phyloP scores from a whole-genome alignment of 2,888 invertebrate genomes.

The Leptinotarsa rubiginosa region DNA sequence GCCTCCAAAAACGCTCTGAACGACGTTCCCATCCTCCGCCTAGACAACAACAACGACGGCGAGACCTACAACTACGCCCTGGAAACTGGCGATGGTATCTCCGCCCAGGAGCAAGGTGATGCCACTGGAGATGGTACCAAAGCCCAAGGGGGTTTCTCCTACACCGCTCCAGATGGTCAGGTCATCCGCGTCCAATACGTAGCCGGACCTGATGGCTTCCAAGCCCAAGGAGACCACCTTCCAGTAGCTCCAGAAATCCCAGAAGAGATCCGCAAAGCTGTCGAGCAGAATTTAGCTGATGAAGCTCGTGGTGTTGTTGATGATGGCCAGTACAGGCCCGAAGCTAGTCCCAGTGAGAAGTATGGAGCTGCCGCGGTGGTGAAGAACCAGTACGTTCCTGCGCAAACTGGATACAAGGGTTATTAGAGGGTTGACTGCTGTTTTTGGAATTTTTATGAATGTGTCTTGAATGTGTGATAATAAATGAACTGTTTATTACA shows the following conservation, averaged over 20 bases:
- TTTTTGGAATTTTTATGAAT: neutral
- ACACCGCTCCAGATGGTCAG: slow-evolving; percentile 59
- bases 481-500: slow-evolving; percentile 5
- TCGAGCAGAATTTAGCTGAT: slow-evolving; percentile 53
- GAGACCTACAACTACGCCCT: slow-evolving; percentile 63
- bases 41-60: slow-evolving; percentile 58
- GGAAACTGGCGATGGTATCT: slow-evolving; percentile 72
- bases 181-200: slow-evolving; percentile 62
- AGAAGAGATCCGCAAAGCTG: slow-evolving; percentile 67
- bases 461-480: neutral
- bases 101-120: slow-evolving; percentile 59
- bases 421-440: neutral
- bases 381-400: slow-evolving; percentile 15
- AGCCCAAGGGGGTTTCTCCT: slow-evolving; percentile 58
- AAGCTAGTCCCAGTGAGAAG: neutral
- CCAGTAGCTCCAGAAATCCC: slow-evolving; percentile 73
- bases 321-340: slow-evolving; percentile 45
- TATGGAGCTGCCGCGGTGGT: neutral
- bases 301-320: slow-evolving; percentile 52
- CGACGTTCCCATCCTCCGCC: slow-evolving; percentile 55
- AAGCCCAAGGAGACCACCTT: slow-evolving; percentile 69
- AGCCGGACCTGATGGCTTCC: slow-evolving; percentile 72
- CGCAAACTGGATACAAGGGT: neutral
- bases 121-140: slow-evolving; percentile 49
- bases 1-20: slow-evolving; percentile 44